Base-by-base conservation (phyloP, 2,113 vertebrate genomes). In the Aegypius monachus region DNA sequence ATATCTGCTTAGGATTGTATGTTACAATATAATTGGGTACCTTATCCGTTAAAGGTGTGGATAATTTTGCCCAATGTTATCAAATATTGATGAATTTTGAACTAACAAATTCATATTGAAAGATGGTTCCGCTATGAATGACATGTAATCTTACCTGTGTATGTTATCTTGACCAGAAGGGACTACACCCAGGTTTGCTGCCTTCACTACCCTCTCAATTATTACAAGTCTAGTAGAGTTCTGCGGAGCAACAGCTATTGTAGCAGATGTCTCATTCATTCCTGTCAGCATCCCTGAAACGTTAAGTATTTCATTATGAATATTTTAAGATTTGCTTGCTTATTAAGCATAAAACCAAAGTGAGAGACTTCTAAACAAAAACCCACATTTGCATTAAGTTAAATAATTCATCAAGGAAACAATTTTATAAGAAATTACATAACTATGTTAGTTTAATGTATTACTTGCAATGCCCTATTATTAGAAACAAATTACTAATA, bases 181-280 rank as follows among this genome's bases (percentile, higher is more conserved):
- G 55, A 99, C 98, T 74, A 98, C 97, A 21, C 99, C 99, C 19
- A 99, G 61, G 55, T 99, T 99, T 96, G 99, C 99, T 71, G 98
- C 98, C 4, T 98, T 98, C 70, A 98, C 98, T 72, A 99, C 94
- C 81, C 97, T 99, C 95, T 99, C 98, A 93, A 95, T 97, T 96
- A 99, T 96, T 86, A 97, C 72, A 67, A 94, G 98, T 77, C 98
- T 97, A 55, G 98, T 98, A 72, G 97, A 92, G 90, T 98, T 98
- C 88, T 98, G 98, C 1, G 99, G 98, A 68, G 98, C 97, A 97
- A 99, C 96, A 84, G 97, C 91, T 96, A 99, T 84, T 12, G 98
- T 97, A 73, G 98, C 85, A 19, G 99, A 99, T 43, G 97, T 98
- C 97, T 99, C 99, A 93, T 99, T 99, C 99, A 99, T 99, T 88